A percentile compares a stretch with the other conserved stretches of the same genome.
phyloP scores from a whole-genome alignment of 1,140 invertebrate species.

The Papilio aristodemus region DNA sequence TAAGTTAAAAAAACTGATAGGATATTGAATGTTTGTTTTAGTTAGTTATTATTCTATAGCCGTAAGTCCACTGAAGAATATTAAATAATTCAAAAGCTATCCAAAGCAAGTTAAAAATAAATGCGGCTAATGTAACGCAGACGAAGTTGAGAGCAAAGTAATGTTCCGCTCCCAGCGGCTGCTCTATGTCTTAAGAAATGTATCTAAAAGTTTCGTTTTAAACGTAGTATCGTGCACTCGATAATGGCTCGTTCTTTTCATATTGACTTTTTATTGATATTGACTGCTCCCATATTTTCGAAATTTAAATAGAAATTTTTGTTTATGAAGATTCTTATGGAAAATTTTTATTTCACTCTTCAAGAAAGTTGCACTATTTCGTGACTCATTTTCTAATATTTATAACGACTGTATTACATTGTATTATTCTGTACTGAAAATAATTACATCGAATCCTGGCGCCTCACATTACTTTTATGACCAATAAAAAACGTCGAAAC shows the following conservation, averaged over 20 bases:
- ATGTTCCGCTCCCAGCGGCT: not conserved
- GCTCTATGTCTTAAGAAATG: not conserved
- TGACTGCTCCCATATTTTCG: too few relatives aligned
- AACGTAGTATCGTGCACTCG: not conserved
- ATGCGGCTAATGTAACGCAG: not conserved
- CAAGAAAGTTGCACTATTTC: too few relatives aligned
- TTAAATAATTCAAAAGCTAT: not conserved
- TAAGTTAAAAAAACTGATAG: not conserved
- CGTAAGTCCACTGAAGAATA: not conserved
- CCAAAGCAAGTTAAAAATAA: not conserved
- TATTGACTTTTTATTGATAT: not conserved
- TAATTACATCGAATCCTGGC: slow-evolving; percentile 6
- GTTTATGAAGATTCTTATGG: too few relatives aligned
- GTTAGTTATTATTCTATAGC: not conserved
- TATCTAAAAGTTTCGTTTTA: not conserved
- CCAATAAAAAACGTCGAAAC: slow-evolving; percentile 14
- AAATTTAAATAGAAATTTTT: too few relatives aligned
- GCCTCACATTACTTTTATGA: slow-evolving; percentile 7
- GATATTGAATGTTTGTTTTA: not conserved
- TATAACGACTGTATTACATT: not conserved
- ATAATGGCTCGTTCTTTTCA: not conserved
- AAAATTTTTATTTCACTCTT: too few relatives aligned
- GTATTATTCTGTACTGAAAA: too few relatives aligned
- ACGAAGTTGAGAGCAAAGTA: not conserved
- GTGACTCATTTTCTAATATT: too few relatives aligned